A percentile compares a stretch with the other conserved stretches of the same genome.
These are phyloP conservation scores for Holothuria leucospilota DNA, from an alignment of 53 echinoderm and acorn worm species.

Conservation along the genomic window DNA sequence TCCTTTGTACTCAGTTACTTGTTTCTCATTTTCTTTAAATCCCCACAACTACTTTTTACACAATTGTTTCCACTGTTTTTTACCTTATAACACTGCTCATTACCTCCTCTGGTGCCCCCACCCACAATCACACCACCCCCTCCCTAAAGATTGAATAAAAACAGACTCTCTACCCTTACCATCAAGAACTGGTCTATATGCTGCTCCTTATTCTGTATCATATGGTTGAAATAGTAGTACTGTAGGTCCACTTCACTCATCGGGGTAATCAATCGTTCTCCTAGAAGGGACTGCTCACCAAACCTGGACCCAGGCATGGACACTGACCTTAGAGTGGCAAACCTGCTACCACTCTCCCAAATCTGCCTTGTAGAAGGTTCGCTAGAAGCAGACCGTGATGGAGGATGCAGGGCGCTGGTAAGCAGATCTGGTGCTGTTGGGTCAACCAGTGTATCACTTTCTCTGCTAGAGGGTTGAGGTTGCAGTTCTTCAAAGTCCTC, in stretches of 20 bases:
- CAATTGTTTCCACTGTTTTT: too few species aligned
- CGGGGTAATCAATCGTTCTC: constrained; percentile 25
- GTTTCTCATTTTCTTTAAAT: too few species aligned
- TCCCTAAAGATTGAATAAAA: too few species aligned
- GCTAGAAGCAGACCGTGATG: not conserved
- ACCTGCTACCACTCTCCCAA: constrained; percentile 26
- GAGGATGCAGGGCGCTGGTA: not conserved
- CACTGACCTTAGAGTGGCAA: constrained; percentile 6
- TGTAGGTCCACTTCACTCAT: constrained; percentile 71
- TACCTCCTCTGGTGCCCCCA: too few species aligned
- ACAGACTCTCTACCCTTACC: constrained; percentile 43
- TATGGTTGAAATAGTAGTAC: constrained; percentile 84
- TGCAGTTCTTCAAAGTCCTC: constrained; percentile 41
- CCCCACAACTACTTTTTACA: too few species aligned
- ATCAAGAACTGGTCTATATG: constrained; percentile 83
- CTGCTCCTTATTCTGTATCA: constrained; percentile 72
- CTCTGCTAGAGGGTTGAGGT: not conserved
- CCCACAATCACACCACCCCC: too few species aligned
- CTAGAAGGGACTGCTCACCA: not conserved
- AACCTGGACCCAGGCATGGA: constrained; percentile 10
- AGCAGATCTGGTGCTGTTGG: constrained; percentile 46
- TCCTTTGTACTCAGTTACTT: too few species aligned
- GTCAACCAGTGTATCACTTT: not conserved
- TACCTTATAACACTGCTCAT: too few species aligned
- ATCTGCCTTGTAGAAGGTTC: not conserved